phyloP scores from a whole-genome alignment of 1,140 invertebrate species.

The Heliconius himera region DNA sequence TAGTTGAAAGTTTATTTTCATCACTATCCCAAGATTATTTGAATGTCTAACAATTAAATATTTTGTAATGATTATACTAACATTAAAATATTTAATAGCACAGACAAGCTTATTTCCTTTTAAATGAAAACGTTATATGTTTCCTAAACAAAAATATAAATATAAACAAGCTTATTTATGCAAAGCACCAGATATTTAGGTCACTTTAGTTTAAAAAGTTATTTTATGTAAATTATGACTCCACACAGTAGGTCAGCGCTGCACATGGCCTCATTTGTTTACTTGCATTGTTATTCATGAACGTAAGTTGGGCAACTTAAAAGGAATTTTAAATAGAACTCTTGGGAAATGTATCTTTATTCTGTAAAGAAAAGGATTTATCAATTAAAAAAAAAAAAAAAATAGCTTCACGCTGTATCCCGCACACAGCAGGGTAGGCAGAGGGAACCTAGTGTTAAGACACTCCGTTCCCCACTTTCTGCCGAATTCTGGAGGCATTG shows the following conservation, averaged over 20 bases:
- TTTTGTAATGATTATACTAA: no score
- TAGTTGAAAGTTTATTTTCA: no score
- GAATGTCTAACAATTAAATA: no score
- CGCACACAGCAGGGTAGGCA: no score
- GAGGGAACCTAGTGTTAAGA: no score
- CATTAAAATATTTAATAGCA: neutral
- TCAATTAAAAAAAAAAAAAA: no score
- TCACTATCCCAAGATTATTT: no score
- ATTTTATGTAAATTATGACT: conserved; percentile 12
- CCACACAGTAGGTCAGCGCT: neutral
- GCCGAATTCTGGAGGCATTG: no score
- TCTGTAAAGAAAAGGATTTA: neutral
- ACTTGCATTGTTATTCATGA: neutral
- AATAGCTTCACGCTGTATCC: no score
- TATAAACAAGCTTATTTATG: neutral
- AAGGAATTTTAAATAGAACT: neutral
- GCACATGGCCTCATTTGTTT: conserved; percentile 7
- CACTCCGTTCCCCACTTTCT: no score
- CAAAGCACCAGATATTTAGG: conserved; percentile 1
- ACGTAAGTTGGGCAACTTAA: neutral
- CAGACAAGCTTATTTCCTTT: neutral
- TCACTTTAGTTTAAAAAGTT: neutral
- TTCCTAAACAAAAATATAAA: neutral
- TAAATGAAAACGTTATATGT: neutral
- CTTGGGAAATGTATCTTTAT: neutral